These are phyloP conservation scores for Manis crassicaudata DNA, from an alignment of 2,797 vertebrate species.

Conservation along the genomic window DNA sequence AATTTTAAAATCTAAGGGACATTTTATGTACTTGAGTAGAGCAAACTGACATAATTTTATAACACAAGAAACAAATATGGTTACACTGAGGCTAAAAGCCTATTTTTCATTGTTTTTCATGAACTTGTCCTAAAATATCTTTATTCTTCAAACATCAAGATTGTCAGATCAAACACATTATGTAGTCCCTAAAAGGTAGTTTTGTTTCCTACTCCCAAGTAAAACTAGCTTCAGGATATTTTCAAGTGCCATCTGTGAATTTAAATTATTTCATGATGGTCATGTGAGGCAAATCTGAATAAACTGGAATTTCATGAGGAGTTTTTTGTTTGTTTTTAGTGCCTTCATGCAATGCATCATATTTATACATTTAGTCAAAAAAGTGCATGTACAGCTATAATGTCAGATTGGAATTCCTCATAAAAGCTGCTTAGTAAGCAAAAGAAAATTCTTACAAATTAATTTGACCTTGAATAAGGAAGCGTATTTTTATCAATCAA, in stretches of 20 bases:
- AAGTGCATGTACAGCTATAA: conserved; percentile 60
- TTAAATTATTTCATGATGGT: conserved; percentile 77
- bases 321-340: not conserved
- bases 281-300: conserved; percentile 71
- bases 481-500: conserved; percentile 81
- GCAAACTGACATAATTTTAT: not conserved
- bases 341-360: conserved; percentile 52
- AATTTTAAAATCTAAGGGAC: conserved; percentile 4
- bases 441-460: conserved; percentile 78
- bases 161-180: not conserved
- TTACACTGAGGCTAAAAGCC: not conserved
- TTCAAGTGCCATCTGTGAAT: conserved; percentile 78
- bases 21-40: not conserved
- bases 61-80: not conserved
- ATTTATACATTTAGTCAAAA: conserved; percentile 72
- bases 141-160: not conserved
- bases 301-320: conserved; percentile 64
- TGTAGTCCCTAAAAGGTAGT: not conserved
- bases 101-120: conserved; percentile 17
- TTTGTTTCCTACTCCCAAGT: conserved; percentile 17
- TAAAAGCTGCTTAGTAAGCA: conserved; percentile 70
- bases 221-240: conserved; percentile 61
- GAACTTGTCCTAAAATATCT: not conserved
- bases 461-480: conserved; percentile 81
- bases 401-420: conserved; percentile 48